Evolutionary conservation across 2,113 vertebrate genomes (phyloP), one percentile per base, ranked within the genome.

Genomic region (Xiphorhynchus elegans): DNA sequence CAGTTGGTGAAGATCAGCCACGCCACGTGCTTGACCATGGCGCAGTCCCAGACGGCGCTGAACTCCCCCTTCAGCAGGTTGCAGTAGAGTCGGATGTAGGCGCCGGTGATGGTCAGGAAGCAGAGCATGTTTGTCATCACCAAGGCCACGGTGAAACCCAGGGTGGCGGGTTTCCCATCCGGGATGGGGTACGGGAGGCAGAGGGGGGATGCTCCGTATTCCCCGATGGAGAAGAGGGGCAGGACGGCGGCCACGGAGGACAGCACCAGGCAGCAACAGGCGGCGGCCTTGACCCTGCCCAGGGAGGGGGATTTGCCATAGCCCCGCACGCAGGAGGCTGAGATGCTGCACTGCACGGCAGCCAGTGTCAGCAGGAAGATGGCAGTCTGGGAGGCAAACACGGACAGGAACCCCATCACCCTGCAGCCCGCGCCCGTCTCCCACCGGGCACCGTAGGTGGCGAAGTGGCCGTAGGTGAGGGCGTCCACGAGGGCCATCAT

Each of bases 1-100:
- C 99, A 99, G 46, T 99, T 99, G 53, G 98, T 98, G 78, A 99
- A 99, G 97, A 99, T 99, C 85, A 99, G 98, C 99, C 99, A 99
- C 93, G 99, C 99, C 78, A 99, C 98, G 7, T 99, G 99, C 97
- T 99, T 98, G 95, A 99, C 98, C 98, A 99, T 99, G 92, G 98
- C 98, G 1, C 99, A 99, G 97, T 99, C 99, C 99, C 99, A 99
- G 94, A 98, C 96, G 10, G 98, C 98, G 55, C 98, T 98, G 31
- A 98, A 98, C 84, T 99, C 98, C 2, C 98, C 98, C 55, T 98
- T 97, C 5, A 99, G 98, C 97, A 99, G 97, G 97, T 98, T 98
- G 95, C 99, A 99, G 97, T 99, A 99, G 18, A 99, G 98, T 23
- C 98, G 97, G 95, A 99, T 99, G 98, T 99, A 99, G 93, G 99